Conservation (phyloP, 2,113 vertebrate genomes). For the Hippocampus zosterae region DNA sequence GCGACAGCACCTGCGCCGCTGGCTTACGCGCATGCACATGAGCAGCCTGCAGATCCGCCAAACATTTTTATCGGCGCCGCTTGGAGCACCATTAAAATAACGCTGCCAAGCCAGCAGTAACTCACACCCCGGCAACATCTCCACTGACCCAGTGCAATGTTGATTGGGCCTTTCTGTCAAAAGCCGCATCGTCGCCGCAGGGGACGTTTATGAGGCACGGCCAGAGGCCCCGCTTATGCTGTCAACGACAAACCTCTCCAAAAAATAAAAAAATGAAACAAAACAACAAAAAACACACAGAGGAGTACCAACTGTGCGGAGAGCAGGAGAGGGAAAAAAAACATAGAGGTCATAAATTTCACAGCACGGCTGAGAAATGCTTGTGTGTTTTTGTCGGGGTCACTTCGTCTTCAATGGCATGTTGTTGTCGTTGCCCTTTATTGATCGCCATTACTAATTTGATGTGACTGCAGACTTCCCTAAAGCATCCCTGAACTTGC, state of each 20-base stretch:
- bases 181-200: constrained; percentile 37
- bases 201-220: constrained; percentile 55
- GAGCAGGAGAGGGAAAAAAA: constrained; percentile 20
- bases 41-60: constrained; percentile 32
- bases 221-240: constrained; percentile 43
- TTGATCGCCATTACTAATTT: constrained; percentile 28
- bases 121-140: constrained; percentile 52
- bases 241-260: constrained; percentile 61
- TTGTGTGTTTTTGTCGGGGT: constrained; percentile 22
- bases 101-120: constrained; percentile 51
- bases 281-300: background rate
- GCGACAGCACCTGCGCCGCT: constrained; percentile 15
- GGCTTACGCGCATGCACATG: constrained; percentile 24
- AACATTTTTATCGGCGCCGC: constrained; percentile 42
- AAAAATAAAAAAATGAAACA: constrained; percentile 14
- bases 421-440: constrained; percentile 18
- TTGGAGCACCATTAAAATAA: constrained; percentile 66
- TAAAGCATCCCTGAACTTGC: constrained; percentile 27
- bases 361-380: constrained; percentile 37
- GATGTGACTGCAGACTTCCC: constrained; percentile 31
- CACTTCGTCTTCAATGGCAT: constrained; percentile 1
- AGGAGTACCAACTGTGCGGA: background rate
- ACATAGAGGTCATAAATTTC: constrained; percentile 52
- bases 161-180: constrained; percentile 67
- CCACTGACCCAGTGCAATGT: constrained; percentile 54